Evolutionary conservation across 2,113 vertebrate species (phyloP).

Genomic region (Gopherus flavomarginatus): DNA sequence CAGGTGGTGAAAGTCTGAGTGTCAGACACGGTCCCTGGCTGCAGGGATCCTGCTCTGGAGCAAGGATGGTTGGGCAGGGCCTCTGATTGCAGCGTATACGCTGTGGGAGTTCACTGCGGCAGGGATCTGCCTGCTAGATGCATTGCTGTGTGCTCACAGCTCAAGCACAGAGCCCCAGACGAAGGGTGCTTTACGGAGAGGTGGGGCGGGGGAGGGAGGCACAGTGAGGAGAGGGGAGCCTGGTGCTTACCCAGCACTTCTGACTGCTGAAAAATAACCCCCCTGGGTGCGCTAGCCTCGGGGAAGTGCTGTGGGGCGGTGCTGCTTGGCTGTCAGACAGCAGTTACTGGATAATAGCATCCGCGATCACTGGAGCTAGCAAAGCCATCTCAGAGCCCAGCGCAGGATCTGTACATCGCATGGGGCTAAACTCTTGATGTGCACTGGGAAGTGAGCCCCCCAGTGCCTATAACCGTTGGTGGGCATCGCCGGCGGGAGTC

Average conservation of each 20-base stretch:
- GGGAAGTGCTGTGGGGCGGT: rapidly evolving
- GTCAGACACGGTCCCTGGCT: neutral
- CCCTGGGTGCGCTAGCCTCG: neutral
- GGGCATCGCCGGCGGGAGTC: too few relatives aligned
- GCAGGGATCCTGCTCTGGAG: neutral
- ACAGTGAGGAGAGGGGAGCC: rapidly evolving
- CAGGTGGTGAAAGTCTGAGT: neutral
- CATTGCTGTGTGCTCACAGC: rapidly evolving
- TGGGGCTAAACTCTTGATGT: too few relatives aligned
- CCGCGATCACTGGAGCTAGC: rapidly evolving
- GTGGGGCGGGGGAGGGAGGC: neutral
- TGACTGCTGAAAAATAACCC: neutral
- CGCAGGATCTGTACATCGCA: too few relatives aligned
- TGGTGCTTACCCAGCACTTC: conserved; percentile 8
- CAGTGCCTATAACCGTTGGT: too few relatives aligned
- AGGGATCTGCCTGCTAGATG: rapidly evolving
- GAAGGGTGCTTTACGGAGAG: neutral
- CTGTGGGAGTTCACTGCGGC: neutral
- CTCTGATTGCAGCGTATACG: neutral
- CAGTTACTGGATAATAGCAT: rapidly evolving
- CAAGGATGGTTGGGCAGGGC: neutral
- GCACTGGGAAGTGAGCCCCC: neutral
- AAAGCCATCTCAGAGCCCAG: rapidly evolving
- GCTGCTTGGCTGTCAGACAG: rapidly evolving
- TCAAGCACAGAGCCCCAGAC: neutral